These are phyloP conservation scores for Imbricaverruca yamaguchii DNA, from an alignment of 2,888 invertebrate genomes.

Conservation along the genomic window DNA sequence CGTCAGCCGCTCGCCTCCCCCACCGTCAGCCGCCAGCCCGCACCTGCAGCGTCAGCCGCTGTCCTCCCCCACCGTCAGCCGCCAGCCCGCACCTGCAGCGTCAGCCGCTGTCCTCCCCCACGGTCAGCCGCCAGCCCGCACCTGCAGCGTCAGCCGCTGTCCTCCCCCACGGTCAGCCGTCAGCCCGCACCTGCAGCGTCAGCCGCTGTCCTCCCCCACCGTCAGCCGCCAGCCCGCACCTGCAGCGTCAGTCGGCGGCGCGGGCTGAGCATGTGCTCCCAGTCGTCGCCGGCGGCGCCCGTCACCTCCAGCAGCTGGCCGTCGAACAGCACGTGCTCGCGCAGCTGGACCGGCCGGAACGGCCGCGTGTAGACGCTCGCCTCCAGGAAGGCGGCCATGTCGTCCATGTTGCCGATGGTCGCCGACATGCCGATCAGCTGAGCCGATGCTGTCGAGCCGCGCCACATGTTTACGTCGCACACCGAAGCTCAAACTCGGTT, in stretches of 20 bases:
- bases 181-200: conserved; percentile 60
- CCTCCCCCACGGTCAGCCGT: too few relatives aligned
- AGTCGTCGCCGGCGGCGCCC: neutral
- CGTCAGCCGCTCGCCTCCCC: too few relatives aligned
- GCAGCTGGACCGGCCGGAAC: conserved; percentile 81
- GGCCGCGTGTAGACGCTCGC: conserved; percentile 71
- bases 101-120: too few relatives aligned
- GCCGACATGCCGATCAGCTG: conserved; percentile 97
- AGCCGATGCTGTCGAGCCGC: conserved; percentile 49
- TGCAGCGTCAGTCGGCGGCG: neutral
- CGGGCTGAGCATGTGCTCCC: neutral
- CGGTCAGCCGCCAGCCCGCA: too few relatives aligned
- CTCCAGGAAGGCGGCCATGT: conserved; percentile 69
- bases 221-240: conserved; percentile 36
- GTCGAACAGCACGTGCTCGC: conserved; percentile 45
- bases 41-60: too few relatives aligned
- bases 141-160: too few relatives aligned
- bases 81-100: too few relatives aligned
- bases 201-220: conserved; percentile 53
- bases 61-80: too few relatives aligned
- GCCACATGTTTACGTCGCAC: too few relatives aligned
- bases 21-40: too few relatives aligned
- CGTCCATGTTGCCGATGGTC: conserved; percentile 82
- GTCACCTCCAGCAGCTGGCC: conserved; percentile 20
- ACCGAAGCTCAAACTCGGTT: too few relatives aligned